Base-by-base conservation (phyloP, 2,113 vertebrate genomes). In the Hippocampus mohnikei region DNA sequence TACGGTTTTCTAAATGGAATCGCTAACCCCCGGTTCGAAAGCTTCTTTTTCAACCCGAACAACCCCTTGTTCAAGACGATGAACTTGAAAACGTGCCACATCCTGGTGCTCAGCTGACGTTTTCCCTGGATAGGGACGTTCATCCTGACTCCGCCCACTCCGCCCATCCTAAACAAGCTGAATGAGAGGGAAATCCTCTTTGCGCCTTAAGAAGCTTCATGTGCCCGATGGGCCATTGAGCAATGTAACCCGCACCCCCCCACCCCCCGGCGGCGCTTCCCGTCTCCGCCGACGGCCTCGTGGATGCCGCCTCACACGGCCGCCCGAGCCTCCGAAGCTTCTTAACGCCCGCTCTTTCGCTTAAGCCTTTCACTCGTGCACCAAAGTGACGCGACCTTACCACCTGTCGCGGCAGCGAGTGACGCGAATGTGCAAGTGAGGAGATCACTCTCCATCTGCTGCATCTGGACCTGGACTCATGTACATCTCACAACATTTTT, bases 341-440 rank as follows among this genome's bases (percentile, higher is more conserved):
- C 58, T 60, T 60, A 60, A 60, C 25, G 27, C 5, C 2, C 2
- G 25, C 27, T 60, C 58, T 60, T 33, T 33, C 27, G 15, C 27
- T 60, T 60, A 60, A 60, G 29, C 58, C 58, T 9, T 27, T 60
- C 58, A 33, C 58, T 60, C 58, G 58, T 60, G 58, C 58, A 20
- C 5, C 27, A 33, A 16, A 59, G 27, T 20, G 58, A 18, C 27
- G 15, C 15, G 15, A 27, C 58, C 58, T 18, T 15, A 5, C 12
- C 23, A 23, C 58, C 27, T 33, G 55, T 58, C 55, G 27, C 25
- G 6, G 11, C 5, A 33, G 58, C 5, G 13, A 33, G 29, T 33
- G 15, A 29, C 13, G 13, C 23, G 27, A 18, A 27, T 6, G 55
- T 58, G 58, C 27, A 8, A 58, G 25, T 25, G 23, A 44, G 42